These are phyloP conservation scores for Macaria notata DNA, from an alignment of 2,888 invertebrate genomes.

Conservation along the genomic window DNA sequence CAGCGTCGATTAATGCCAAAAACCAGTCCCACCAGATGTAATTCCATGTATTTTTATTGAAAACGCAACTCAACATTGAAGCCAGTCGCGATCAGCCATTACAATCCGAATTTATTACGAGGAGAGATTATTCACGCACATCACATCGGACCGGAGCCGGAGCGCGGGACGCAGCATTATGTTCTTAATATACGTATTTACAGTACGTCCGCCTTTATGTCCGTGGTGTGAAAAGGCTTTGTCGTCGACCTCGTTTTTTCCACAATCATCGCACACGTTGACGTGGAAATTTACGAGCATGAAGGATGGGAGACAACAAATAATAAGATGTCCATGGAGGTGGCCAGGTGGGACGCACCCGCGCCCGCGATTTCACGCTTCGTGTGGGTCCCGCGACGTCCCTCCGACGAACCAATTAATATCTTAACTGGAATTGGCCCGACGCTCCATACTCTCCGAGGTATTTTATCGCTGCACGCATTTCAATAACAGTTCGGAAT, in stretches of 20 bases:
- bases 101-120: conserved; percentile 80
- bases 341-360: conserved; percentile 74
- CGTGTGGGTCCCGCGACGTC: conserved; percentile 66
- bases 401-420: conserved; percentile 65
- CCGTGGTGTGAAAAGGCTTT: conserved; percentile 75
- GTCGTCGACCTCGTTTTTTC: conserved; percentile 73
- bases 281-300: conserved; percentile 81
- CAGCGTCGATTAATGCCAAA: conserved; percentile 55
- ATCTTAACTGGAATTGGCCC: conserved; percentile 69
- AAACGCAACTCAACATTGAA: conserved; percentile 65
- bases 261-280: conserved; percentile 80
- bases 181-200: conserved; percentile 53
- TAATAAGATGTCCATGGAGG: conserved; percentile 65
- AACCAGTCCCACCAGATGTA: conserved; percentile 57
- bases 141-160: conserved; percentile 59
- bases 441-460: conserved; percentile 33
- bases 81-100: conserved; percentile 74
- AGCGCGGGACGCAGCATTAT: conserved; percentile 50
- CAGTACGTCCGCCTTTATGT: conserved; percentile 63
- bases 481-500: conserved; percentile 53
- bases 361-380: conserved; percentile 77
- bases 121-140: conserved; percentile 78
- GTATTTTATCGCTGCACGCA: conserved; percentile 57
- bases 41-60: conserved; percentile 54
- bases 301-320: conserved; percentile 80